phyloP scores from a whole-genome alignment of 1,140 invertebrate genomes.

The Lordiphosa stackelbergi region DNA sequence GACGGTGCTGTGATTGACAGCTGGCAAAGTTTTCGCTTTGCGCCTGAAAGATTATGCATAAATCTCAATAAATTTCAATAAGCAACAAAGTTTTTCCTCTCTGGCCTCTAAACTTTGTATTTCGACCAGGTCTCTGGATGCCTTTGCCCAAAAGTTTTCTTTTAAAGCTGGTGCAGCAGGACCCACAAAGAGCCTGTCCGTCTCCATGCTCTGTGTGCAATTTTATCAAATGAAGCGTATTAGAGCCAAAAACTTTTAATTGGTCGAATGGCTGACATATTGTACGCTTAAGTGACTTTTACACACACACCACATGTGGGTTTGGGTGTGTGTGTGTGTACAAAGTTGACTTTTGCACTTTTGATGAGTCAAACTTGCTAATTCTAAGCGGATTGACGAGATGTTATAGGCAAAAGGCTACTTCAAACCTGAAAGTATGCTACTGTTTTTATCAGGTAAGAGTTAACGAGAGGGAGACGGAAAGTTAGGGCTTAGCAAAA shows the following conservation, averaged over 20 bases:
- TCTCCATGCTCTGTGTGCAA: slow-evolving; percentile 28
- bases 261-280: slow-evolving; percentile 72
- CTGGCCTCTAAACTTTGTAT: slow-evolving; percentile 34
- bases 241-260: slow-evolving; percentile 71
- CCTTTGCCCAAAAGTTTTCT: background rate
- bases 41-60: slow-evolving; percentile 61
- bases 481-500: too few species aligned
- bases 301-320: slow-evolving; percentile 23
- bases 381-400: slow-evolving; percentile 64
- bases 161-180: background rate
- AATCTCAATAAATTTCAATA: slow-evolving; percentile 75
- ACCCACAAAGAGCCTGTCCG: background rate
- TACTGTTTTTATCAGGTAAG: too few species aligned
- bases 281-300: slow-evolving; percentile 66
- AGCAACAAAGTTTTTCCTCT: slow-evolving; percentile 48
- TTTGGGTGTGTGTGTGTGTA: slow-evolving; percentile 18
- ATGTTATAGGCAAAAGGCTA: slow-evolving; percentile 7
- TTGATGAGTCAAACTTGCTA: slow-evolving; percentile 52
- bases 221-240: slow-evolving; percentile 75
- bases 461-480: too few species aligned
- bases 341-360: slow-evolving; percentile 61
- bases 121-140: too few species aligned
- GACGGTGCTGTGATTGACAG: slow-evolving; percentile 60
- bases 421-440: slow-evolving; percentile 1
- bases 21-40: slow-evolving; percentile 50